Percentiles rank a stretch among this genome's conserved stretches.
Evolutionary conservation across 2,888 invertebrate genomes (phyloP).

Genomic region (Eudasyphora cyanicolor): DNA sequence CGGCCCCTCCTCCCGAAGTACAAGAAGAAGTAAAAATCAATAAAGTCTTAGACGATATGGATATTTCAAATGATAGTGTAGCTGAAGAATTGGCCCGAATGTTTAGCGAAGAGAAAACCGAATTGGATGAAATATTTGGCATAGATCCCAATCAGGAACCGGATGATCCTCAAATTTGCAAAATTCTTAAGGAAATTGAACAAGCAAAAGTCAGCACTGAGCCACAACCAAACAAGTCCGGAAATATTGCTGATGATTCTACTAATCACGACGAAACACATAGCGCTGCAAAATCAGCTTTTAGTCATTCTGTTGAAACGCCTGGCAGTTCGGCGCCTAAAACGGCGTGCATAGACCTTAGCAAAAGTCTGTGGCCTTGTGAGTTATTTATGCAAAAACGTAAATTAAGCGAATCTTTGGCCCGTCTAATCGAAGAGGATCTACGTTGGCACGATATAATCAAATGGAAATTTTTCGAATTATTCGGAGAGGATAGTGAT

Average conservation of each 20-base stretch:
- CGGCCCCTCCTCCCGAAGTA: not conserved
- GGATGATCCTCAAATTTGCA: slow-evolving; percentile 71
- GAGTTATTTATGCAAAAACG: slow-evolving; percentile 75
- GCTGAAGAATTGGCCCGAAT: slow-evolving; percentile 73
- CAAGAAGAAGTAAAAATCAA: too few relatives aligned
- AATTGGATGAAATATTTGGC: slow-evolving; percentile 76
- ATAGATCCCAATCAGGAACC: slow-evolving; percentile 68
- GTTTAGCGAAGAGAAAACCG: slow-evolving; percentile 73
- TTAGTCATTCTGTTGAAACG: not conserved
- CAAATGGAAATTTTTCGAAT: slow-evolving; percentile 70
- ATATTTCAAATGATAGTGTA: slow-evolving; percentile 64
- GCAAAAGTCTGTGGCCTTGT: slow-evolving; percentile 77
- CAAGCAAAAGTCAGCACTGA: slow-evolving; percentile 64
- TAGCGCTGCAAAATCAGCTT: not conserved
- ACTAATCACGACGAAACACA: not conserved
- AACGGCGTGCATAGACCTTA: slow-evolving; percentile 66
- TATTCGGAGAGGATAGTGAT: slow-evolving; percentile 78
- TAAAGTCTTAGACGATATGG: slow-evolving; percentile 21
- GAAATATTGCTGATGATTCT: not conserved
- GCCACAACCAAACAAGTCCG: not conserved
- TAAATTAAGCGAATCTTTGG: slow-evolving; percentile 70
- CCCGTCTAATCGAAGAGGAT: slow-evolving; percentile 72
- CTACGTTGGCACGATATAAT: slow-evolving; percentile 74
- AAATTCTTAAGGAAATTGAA: slow-evolving; percentile 72
- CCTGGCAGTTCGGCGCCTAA: not conserved